phyloP scores from a whole-genome alignment of 2,113 vertebrate genomes.

The Copsychus sechellarum region DNA sequence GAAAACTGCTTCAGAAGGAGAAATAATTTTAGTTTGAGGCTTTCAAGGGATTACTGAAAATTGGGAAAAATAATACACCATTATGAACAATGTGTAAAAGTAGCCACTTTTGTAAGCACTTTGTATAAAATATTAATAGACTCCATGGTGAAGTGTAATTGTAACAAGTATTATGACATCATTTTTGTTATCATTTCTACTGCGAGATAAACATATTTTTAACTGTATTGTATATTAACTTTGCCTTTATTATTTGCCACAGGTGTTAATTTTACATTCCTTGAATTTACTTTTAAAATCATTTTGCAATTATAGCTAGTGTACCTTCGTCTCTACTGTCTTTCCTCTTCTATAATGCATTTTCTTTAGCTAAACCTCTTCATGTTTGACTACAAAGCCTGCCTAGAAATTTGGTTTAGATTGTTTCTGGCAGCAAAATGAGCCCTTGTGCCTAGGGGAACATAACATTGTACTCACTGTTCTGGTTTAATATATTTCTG shows the following conservation, averaged over 20 bases:
- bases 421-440: slow-evolving; percentile 63
- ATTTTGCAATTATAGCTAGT: slow-evolving; percentile 3
- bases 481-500: slow-evolving; percentile 53
- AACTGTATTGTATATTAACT: not conserved
- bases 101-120: slow-evolving; percentile 8
- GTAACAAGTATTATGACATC: not conserved
- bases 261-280: slow-evolving; percentile 51
- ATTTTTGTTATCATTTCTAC: not conserved
- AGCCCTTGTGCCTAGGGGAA: slow-evolving; percentile 45
- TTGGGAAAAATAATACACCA: not conserved
- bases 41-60: slow-evolving; percentile 44
- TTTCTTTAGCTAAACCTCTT: slow-evolving; percentile 55
- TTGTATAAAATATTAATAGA: slow-evolving; percentile 14
- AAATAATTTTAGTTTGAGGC: slow-evolving; percentile 5
- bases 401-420: slow-evolving; percentile 57
- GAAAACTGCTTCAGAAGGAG: not conserved
- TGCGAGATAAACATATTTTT: not conserved
- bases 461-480: slow-evolving; percentile 54
- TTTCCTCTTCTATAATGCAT: slow-evolving; percentile 5
- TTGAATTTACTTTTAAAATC: slow-evolving; percentile 34
- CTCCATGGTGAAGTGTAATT: not conserved
- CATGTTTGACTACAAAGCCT: slow-evolving; percentile 61
- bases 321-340: not conserved
- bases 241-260: not conserved
- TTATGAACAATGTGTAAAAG: not conserved